Evolutionary conservation across 2,113 vertebrate species (phyloP).

Genomic region (Anarrhichthys ocellatus): DNA sequence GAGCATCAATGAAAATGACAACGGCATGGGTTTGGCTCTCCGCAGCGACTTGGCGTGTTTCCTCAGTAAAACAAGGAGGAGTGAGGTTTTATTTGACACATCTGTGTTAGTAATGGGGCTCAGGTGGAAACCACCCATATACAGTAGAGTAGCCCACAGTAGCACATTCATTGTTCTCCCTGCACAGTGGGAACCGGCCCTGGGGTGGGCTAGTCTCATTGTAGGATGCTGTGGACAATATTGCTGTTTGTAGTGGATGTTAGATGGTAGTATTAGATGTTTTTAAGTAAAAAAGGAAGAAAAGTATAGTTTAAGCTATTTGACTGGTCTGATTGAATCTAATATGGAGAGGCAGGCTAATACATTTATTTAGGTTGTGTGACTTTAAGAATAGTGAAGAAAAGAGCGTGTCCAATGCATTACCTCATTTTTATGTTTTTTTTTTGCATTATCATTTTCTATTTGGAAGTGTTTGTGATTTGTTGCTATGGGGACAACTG

Average conservation of each 20-base stretch:
- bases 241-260: constrained; percentile 15
- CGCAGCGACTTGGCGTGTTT: background rate
- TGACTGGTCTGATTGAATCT: constrained; percentile 16
- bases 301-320: background rate
- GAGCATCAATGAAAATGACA: constrained; percentile 39
- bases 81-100: constrained; percentile 42
- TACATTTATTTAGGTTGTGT: constrained; percentile 37
- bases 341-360: background rate
- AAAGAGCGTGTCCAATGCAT: constrained; percentile 8
- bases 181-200: constrained; percentile 55
- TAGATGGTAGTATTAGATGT: background rate
- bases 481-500: constrained; percentile 5
- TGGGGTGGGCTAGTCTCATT: constrained; percentile 50
- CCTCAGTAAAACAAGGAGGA: constrained; percentile 7
- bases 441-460: background rate
- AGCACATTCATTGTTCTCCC: constrained; percentile 80
- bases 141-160: constrained; percentile 57
- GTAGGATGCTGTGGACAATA: constrained; percentile 4
- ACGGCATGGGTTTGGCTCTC: constrained; percentile 40
- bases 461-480: background rate
- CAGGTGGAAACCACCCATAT: constrained; percentile 74
- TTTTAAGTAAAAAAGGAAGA: constrained; percentile 15
- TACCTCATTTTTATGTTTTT: background rate
- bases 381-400: constrained; percentile 51
- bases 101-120: constrained; percentile 37